A percentile compares a stretch with the other conserved stretches of the same genome.
Evolutionary conservation across 2,888 invertebrate species (phyloP).

Genomic region (Eumerus sabulonum): DNA sequence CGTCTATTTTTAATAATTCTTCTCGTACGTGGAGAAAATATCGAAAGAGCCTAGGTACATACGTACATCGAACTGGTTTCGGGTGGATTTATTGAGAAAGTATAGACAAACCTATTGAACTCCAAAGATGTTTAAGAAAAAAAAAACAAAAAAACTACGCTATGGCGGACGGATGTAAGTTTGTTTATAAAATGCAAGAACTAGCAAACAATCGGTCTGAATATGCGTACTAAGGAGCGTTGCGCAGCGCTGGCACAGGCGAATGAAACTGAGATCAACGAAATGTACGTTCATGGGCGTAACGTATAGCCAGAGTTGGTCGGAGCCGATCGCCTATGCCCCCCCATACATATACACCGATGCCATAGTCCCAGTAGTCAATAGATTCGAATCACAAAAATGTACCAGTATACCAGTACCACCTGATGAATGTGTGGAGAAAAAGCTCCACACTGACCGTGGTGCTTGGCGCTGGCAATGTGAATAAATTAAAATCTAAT

Average conservation of each 20-base stretch:
- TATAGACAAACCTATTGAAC: too few species aligned
- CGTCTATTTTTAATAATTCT: constrained; percentile 46
- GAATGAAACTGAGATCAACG: constrained; percentile 65
- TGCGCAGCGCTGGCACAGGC: constrained; percentile 40
- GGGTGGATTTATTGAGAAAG: constrained; percentile 27
- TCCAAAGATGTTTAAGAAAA: constrained; percentile 4
- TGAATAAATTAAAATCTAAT: constrained; percentile 50
- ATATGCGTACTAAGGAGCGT: constrained; percentile 30
- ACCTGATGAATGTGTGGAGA: constrained; percentile 46
- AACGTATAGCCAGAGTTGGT: constrained; percentile 12
- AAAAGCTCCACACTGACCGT: constrained; percentile 26
- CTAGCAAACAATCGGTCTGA: constrained; percentile 26
- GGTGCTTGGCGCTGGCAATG: constrained; percentile 8
- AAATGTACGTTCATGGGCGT: constrained; percentile 48
- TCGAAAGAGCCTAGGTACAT: constrained; percentile 20
- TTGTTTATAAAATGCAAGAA: constrained; percentile 40
- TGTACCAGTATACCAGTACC: constrained; percentile 13
- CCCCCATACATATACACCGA: constrained; percentile 31
- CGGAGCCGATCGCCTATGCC: constrained; percentile 20
- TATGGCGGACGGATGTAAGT: constrained; percentile 11
- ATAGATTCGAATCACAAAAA: constrained; percentile 18
- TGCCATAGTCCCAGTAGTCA: constrained; percentile 3
- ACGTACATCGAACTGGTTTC: constrained; percentile 38
- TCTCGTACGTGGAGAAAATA: constrained; percentile 32
- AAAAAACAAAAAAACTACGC: constrained; percentile 49